Evolutionary conservation across 2,113 vertebrate species (phyloP), one percentile per base, ranked within the genome.

Genomic region (Platichthys flesus): DNA sequence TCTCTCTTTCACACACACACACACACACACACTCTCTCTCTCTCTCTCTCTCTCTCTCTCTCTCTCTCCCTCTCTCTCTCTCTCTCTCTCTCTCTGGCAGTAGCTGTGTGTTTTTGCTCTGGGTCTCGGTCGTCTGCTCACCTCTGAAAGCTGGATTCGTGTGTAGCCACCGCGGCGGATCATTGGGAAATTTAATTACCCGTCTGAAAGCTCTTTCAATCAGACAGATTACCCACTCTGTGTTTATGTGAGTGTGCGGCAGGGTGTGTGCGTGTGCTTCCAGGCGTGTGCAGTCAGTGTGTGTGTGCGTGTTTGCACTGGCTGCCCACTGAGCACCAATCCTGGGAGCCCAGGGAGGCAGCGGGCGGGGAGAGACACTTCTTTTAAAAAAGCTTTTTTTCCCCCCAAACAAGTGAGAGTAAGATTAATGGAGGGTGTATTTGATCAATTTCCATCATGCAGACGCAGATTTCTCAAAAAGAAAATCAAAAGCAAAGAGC

Each of bases 161-260:
- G 87, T 89, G 89, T 85, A 88, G 79, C 79, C 82, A 90, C 91
- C 64, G 68, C 87, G 73, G 90, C 86, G 77, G 87, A 92, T 94
- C 91, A 85, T 90, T 90, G 90, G 93, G 88, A 93, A 93, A 94
- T 93, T 93, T 92, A 94, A 94, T 94, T 93, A 93, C 85, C 89
- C 84, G 66, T 92, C 90, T 93, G 90, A 92, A 93, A 94, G 92
- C 91, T 91, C 90, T 92, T 92, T 93, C 91, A 93, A 92, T 93
- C 92, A 93, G 86, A 90, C 82, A 90, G 91, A 91, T 93, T 93
- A 92, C 83, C 78, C 78, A 16, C 77, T 79, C 49, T 75, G 77
- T 81, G 80, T 88, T 72, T 82, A 60, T 73, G 79, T 55, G 71
- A 42, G 71, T 49, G 74, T 20, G 60, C 63, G 70, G 42, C 61